Percentiles rank a stretch among this genome's conserved stretches.
phyloP scores from a whole-genome alignment of 2,888 invertebrate species.

The Orchesella flavescens region DNA sequence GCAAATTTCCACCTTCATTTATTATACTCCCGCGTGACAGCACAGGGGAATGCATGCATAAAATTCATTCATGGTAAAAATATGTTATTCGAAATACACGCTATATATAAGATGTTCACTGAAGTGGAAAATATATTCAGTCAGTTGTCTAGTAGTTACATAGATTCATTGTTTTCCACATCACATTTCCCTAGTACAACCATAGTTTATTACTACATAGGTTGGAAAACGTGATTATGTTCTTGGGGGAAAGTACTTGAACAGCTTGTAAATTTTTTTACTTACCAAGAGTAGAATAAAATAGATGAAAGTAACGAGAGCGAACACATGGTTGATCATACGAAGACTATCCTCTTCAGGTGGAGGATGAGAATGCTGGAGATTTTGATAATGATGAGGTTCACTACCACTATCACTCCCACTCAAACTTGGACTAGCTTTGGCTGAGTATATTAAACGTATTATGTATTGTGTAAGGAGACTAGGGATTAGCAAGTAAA shows the following conservation, averaged over 20 bases:
- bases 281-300: slow-evolving; percentile 50
- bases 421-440: slow-evolving; percentile 37
- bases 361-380: background rate
- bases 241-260: too few relatives aligned
- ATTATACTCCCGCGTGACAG: too few relatives aligned
- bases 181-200: too few relatives aligned
- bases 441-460: slow-evolving; percentile 50
- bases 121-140: too few relatives aligned
- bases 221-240: too few relatives aligned
- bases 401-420: background rate
- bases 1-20: background rate
- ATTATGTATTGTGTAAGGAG: slow-evolving; percentile 52
- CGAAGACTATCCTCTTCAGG: slow-evolving; percentile 16
- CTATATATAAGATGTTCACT: background rate
- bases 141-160: too few relatives aligned
- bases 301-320: slow-evolving; percentile 40
- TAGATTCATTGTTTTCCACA: too few relatives aligned
- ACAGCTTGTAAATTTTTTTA: background rate
- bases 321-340: slow-evolving; percentile 55
- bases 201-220: too few relatives aligned
- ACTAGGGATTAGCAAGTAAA: slow-evolving; percentile 57
- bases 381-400: slow-evolving; percentile 10
- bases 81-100: too few relatives aligned
- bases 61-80: background rate
- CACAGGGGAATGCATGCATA: background rate